Percentiles rank a stretch among this genome's conserved stretches.
Evolutionary conservation across 2,888 invertebrate genomes (phyloP).

Genomic region (Apotomis capreana): DNA sequence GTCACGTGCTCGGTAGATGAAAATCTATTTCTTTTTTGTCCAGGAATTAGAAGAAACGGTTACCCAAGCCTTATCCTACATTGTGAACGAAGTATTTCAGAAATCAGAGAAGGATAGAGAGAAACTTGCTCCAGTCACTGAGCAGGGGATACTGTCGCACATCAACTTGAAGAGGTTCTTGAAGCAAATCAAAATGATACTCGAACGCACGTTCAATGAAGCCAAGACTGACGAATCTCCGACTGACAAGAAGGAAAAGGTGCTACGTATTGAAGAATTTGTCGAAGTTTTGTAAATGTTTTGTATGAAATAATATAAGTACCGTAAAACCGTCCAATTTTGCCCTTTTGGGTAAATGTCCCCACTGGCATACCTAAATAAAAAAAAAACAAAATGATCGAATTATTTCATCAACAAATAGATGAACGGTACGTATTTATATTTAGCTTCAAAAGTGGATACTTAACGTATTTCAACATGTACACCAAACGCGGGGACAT

Average conservation of each 20-base stretch:
- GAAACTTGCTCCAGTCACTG: conserved; percentile 79
- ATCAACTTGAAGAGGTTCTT: conserved; percentile 74
- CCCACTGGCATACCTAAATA: no score
- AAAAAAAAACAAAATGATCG: no score
- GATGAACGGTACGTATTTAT: no score
- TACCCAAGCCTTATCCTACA: conserved; percentile 85
- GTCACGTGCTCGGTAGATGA: background rate
- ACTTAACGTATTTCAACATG: no score
- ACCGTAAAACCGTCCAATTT: no score
- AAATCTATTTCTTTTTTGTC: conserved; percentile 42
- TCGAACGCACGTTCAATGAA: conserved; percentile 68
- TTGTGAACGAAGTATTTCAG: conserved; percentile 85
- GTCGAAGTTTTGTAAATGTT: conserved; percentile 58
- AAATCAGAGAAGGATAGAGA: conserved; percentile 86
- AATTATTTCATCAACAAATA: no score
- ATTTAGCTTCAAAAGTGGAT: no score
- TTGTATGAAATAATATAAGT: no score
- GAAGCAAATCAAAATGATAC: conserved; percentile 69
- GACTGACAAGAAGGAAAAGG: conserved; percentile 46
- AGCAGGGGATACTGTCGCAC: conserved; percentile 73
- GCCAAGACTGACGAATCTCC: conserved; percentile 48
- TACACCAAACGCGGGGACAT: no score
- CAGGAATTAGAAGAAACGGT: conserved; percentile 93
- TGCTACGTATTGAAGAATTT: conserved; percentile 72
- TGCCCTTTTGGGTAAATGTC: no score